phyloP scores from a whole-genome alignment of 2,888 invertebrate species.

The Eupithecia exiguata region DNA sequence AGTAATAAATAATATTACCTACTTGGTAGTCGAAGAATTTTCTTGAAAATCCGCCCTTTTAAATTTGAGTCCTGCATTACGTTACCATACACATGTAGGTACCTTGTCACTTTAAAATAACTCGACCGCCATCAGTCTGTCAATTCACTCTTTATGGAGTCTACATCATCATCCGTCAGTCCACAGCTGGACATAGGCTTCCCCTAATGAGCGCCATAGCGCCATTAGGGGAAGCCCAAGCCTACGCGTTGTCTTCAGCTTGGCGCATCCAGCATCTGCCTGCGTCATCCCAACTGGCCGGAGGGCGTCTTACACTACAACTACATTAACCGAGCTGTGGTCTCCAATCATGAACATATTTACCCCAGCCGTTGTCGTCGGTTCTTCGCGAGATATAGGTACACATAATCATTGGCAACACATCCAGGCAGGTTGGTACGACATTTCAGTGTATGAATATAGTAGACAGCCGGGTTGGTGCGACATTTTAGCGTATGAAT shows the following conservation, averaged over 20 bases:
- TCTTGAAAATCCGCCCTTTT: neutral
- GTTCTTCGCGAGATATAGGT: too few species aligned
- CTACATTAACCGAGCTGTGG: too few species aligned
- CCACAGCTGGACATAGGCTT: too few species aligned
- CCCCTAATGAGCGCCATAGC: too few species aligned
- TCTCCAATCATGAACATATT: too few species aligned
- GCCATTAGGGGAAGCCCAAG: too few species aligned
- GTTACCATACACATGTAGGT: neutral
- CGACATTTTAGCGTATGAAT: neutral
- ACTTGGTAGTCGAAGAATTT: neutral
- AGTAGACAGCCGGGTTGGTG: neutral
- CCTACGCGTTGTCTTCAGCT: too few species aligned
- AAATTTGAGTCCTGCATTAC: neutral
- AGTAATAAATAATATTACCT: neutral
- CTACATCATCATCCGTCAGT: neutral
- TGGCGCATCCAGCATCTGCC: too few species aligned
- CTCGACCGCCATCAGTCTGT: neutral
- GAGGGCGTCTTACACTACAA: too few species aligned
- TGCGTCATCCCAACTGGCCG: too few species aligned
- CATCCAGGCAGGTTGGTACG: neutral
- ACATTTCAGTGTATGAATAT: neutral
- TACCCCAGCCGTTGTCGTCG: too few species aligned
- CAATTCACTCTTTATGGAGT: neutral
- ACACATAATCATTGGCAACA: neutral
- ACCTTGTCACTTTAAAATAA: neutral